phyloP scores from a whole-genome alignment of 1,140 invertebrate genomes.

The Pygmarrhopalites habei region DNA sequence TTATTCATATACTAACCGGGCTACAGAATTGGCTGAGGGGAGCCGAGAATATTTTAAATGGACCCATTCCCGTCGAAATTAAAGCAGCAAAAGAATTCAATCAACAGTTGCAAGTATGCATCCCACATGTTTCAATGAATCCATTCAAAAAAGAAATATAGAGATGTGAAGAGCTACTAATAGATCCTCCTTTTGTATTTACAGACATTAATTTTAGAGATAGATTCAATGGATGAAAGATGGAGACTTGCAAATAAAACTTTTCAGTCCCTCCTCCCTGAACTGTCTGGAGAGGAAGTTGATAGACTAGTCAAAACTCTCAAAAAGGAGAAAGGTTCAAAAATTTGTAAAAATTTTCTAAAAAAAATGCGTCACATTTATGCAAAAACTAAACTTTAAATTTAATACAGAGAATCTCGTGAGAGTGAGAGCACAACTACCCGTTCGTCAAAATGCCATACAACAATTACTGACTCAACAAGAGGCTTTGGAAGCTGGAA shows the following conservation, averaged over 20 bases:
- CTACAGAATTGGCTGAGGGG: constrained; percentile 70
- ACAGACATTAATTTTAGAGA: constrained; percentile 57
- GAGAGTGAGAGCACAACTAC: constrained; percentile 68
- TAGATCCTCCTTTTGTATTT: too few species aligned
- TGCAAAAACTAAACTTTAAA: too few species aligned
- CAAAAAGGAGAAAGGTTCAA: constrained; percentile 68
- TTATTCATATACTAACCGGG: constrained; percentile 64
- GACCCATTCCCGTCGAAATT: neutral
- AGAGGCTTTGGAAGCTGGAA: constrained; percentile 77
- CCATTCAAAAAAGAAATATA: too few species aligned
- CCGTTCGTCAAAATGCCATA: constrained; percentile 67
- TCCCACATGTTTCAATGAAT: constrained; percentile 12
- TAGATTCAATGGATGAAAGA: constrained; percentile 77
- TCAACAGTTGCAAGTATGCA: neutral
- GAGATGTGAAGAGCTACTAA: too few species aligned
- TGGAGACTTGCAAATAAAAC: constrained; percentile 83
- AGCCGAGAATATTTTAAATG: constrained; percentile 53
- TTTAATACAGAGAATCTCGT: constrained; percentile 66
- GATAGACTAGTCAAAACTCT: constrained; percentile 80
- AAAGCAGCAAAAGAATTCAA: neutral
- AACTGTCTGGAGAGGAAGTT: constrained; percentile 81
- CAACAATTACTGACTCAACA: constrained; percentile 81
- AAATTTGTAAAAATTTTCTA: too few species aligned
- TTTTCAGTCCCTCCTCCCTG: constrained; percentile 81
- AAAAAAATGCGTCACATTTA: too few species aligned